Base-by-base conservation (phyloP, 2,888 invertebrate species). In the Clistopyga incitator region DNA sequence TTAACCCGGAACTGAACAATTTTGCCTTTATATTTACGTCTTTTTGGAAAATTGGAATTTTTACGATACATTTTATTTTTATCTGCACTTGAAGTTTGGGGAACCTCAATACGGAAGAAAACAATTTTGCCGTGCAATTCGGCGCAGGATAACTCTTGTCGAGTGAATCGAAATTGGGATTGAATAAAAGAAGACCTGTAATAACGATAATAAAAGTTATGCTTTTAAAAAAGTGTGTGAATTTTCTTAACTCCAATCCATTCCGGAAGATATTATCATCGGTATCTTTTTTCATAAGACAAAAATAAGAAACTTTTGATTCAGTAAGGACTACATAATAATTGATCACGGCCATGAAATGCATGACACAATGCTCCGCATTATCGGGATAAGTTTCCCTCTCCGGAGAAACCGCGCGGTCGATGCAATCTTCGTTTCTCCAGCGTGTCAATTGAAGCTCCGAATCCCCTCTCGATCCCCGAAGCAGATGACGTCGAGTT, bases 201-300 rank as follows among this genome's bases (percentile, higher is more conserved):
- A 72, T 72, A 38, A 72, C 15, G 65, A 78, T 15, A 71, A 78
- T 78, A 78, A 78, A 78, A 54, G 72, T 65, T 65, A 65, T 42
- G 72, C 71, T 67, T 76, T 76, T 52, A 6, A 25, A 54, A 76
- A 52, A 18, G 1, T 2, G 10, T 10, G 15, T 59, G 71, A n/a
- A 6, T 52, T 23, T 18, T 59, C 47, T 61, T 54, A 10, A 10
- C 59, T 59, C 42, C 52, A 56, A 67, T 38, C 65, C 29, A 34
- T 54, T 25, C 15, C 25, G 15, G 23, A 18, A 20, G 6, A 6
- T 20, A 3, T 20, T 20, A 45, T 52, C 52, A n/a, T n/a, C n/a
- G n/a, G n/a, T n/a, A n/a, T n/a, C n/a, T n/a, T n/a, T n/a, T n/a
- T 29, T 29, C 29, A 29, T 4, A 2, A 29, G 29, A 29, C 29